Percentiles rank a stretch among this genome's conserved stretches.
phyloP scores from a whole-genome alignment of 2,888 invertebrate species.

The Phytoseiulus persimilis region DNA sequence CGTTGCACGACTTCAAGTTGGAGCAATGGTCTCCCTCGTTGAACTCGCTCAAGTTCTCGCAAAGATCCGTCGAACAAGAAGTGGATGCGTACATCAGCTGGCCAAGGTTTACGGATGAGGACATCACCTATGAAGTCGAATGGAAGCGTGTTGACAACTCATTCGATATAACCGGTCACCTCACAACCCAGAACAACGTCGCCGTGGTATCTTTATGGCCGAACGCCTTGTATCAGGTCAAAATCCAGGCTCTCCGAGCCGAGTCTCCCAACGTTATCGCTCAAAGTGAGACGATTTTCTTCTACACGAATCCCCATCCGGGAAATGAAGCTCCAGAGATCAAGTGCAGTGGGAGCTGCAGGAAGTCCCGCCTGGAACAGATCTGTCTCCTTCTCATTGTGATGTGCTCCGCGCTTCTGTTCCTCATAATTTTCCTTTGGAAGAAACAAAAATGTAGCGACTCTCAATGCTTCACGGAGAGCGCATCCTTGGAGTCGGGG shows the following conservation, averaged over 20 bases:
- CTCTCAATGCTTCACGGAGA: background rate
- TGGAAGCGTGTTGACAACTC: slow-evolving; percentile 43
- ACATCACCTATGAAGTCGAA: slow-evolving; percentile 42
- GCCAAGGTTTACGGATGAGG: slow-evolving; percentile 38
- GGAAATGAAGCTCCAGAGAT: background rate
- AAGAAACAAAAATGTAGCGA: background rate
- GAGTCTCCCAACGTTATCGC: background rate
- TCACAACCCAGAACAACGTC: slow-evolving; percentile 41
- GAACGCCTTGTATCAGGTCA: slow-evolving; percentile 41
- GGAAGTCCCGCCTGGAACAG: too few relatives aligned
- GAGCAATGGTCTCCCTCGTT: slow-evolving; percentile 21
- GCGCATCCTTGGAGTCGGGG: background rate
- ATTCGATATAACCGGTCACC: slow-evolving; percentile 44
- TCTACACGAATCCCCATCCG: background rate
- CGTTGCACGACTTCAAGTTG: slow-evolving; percentile 16
- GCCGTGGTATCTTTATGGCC: slow-evolving; percentile 43
- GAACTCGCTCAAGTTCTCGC: slow-evolving; percentile 6
- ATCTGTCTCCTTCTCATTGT: too few relatives aligned
- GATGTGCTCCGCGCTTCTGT: too few relatives aligned
- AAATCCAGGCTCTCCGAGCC: slow-evolving; percentile 36
- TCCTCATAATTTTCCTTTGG: background rate
- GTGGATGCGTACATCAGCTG: slow-evolving; percentile 42
- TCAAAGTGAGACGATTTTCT: background rate
- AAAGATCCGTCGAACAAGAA: slow-evolving; percentile 13
- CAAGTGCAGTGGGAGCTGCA: background rate